Evolutionary conservation across 37 sponge, comb jelly and placozoan species (phyloP).

Genomic region (Cliona cf. orientalis): DNA sequence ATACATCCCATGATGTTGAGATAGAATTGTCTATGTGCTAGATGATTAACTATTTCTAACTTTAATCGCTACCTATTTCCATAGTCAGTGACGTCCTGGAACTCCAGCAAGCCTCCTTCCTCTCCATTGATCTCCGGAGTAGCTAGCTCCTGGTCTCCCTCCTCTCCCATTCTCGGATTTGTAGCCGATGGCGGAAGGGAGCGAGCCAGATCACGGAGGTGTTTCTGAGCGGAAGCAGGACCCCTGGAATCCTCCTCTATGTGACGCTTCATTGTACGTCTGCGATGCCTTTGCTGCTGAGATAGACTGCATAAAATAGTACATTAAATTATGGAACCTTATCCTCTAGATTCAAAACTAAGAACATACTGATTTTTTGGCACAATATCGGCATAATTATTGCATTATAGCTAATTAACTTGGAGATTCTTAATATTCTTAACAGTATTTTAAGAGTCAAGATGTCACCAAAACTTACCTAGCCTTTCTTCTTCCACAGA

Average conservation of each 20-base stretch:
- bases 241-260: neutral
- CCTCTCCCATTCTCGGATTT: neutral
- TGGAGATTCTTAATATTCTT: neutral
- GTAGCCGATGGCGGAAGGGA: neutral
- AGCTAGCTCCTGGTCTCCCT: neutral
- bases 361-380: no score
- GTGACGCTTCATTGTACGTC: no score
- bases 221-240: neutral
- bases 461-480: no score
- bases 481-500: conserved; percentile 23
- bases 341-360: no score
- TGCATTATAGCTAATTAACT: neutral
- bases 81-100: conserved; percentile 21
- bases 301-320: neutral
- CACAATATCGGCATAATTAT: no score
- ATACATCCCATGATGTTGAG: no score
- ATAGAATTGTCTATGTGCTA: no score
- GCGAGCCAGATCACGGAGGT: neutral
- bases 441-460: neutral
- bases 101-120: neutral
- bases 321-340: no score
- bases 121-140: neutral
- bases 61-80: no score
- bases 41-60: no score
- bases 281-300: neutral